These are phyloP conservation scores for Toxotes lorentzi DNA, from an alignment of 2,797 vertebrate species.

Conservation along the genomic window DNA sequence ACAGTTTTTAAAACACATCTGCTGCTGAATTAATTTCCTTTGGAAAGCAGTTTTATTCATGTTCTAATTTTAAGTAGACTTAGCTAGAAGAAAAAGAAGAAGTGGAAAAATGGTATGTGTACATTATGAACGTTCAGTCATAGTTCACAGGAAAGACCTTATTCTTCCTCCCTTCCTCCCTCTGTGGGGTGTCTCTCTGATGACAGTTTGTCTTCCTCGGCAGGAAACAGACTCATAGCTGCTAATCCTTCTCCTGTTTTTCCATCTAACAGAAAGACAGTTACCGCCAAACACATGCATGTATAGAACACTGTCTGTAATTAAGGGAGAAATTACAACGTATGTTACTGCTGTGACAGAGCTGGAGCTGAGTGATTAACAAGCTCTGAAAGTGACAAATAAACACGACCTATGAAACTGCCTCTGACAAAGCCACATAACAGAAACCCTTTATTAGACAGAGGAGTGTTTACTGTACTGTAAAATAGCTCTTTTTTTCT, in stretches of 20 bases:
- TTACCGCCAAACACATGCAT: not conserved
- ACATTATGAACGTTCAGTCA: constrained; percentile 18
- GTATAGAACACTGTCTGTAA: not conserved
- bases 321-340: not conserved
- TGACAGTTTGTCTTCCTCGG: constrained; percentile 65
- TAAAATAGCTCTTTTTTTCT: not conserved
- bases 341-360: not conserved
- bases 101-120: not conserved
- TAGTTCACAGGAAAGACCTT: constrained; percentile 25
- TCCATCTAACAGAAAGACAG: not conserved
- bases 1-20: constrained; percentile 11
- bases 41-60: not conserved
- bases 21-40: not conserved
- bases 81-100: not conserved
- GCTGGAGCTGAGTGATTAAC: not conserved
- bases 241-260: constrained; percentile 31
- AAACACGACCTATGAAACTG: not conserved
- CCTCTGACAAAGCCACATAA: not conserved
- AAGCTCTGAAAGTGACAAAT: not conserved
- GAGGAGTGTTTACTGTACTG: not conserved
- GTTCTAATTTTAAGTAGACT: constrained; percentile 2
- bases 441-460: not conserved
- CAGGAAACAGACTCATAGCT: constrained; percentile 63
- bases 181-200: constrained; percentile 55
- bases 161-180: constrained; percentile 33